Percentiles rank a stretch among this genome's conserved stretches.
phyloP scores from a whole-genome alignment of 2,888 invertebrate genomes.

The Miltochrista miniata region DNA sequence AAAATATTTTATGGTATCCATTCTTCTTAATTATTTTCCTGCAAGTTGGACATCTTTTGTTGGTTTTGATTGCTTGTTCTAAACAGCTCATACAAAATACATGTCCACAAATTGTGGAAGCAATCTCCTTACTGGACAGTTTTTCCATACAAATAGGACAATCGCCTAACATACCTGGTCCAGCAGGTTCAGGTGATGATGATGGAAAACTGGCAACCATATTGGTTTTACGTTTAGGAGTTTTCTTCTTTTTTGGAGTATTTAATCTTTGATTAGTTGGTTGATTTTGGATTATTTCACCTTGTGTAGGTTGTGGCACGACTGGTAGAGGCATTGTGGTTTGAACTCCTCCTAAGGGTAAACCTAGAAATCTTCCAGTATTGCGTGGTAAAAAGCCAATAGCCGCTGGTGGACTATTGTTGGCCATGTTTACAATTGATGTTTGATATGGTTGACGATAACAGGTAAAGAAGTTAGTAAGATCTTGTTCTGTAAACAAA shows the following conservation, averaged over 20 bases:
- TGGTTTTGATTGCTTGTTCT: conserved; percentile 37
- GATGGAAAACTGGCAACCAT: background rate
- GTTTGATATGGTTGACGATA: too few species aligned
- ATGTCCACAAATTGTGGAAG: conserved; percentile 63
- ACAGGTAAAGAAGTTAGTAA: too few species aligned
- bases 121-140: conserved; percentile 40
- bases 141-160: conserved; percentile 63
- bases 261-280: background rate
- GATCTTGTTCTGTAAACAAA: too few species aligned
- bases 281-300: too few species aligned
- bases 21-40: conserved; percentile 45
- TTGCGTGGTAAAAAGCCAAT: too few species aligned
- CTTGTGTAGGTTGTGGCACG: background rate
- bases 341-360: too few species aligned
- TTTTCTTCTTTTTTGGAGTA: background rate
- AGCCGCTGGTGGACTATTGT: too few species aligned
- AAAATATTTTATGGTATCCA: conserved; percentile 52
- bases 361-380: too few species aligned
- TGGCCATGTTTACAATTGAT: too few species aligned
- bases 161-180: conserved; percentile 35
- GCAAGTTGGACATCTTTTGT: conserved; percentile 58
- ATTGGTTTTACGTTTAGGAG: too few species aligned
- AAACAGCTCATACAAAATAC: conserved; percentile 60
- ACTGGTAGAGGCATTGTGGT: too few species aligned
- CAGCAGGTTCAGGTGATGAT: conserved; percentile 1